Evolutionary conservation across 1,140 invertebrate species (phyloP), one percentile per base, ranked within the genome.

Genomic region (Caenorhabditis brenneri): DNA sequence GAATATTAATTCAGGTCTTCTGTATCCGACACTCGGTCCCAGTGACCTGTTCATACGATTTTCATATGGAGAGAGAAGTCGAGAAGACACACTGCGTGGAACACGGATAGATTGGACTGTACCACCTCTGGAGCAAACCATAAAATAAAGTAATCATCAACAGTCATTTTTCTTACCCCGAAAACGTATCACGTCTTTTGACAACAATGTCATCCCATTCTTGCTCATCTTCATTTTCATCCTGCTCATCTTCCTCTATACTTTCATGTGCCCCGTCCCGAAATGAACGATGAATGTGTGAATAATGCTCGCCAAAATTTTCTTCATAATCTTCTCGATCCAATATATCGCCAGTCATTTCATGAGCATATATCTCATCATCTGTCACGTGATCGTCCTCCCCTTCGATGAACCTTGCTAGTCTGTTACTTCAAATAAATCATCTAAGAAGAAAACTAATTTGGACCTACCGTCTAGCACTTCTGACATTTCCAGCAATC

Each of bases 381-480:
- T 82, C 81, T 4, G 82, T 74, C n/a, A 85, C 46, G 39, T 85
- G 84, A 42, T 84, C 55, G 16, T 83, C 81, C 7, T 58, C 60
- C n/a, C 85, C 85, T 33, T 86, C 69, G n/a, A 84, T 65, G 58
- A 86, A 86, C 19, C 83, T 51, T 24, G 85, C 85, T 2, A 85
- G 53, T 79, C 84, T 85, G 84, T 27, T 22, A 74, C 48, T 74
- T 82, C 9, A 53, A 46, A 80, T 19, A 19, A 24, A 15, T 42
- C 16, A 7, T 36, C 39, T 16, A 3, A 12, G 29, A 33, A n/a
- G n/a, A n/a, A n/a, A n/a, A n/a, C n/a, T n/a, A n/a, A n/a, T n/a
- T n/a, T n/a, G n/a, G 9, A 46, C 49, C 87, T 88, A 95, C 95
- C 94, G 93, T 88, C 94, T 92, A 10, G 95, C 94, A 90, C 95